Base-by-base conservation (phyloP, 2,113 vertebrate species). In the Catagonus wagneri region DNA sequence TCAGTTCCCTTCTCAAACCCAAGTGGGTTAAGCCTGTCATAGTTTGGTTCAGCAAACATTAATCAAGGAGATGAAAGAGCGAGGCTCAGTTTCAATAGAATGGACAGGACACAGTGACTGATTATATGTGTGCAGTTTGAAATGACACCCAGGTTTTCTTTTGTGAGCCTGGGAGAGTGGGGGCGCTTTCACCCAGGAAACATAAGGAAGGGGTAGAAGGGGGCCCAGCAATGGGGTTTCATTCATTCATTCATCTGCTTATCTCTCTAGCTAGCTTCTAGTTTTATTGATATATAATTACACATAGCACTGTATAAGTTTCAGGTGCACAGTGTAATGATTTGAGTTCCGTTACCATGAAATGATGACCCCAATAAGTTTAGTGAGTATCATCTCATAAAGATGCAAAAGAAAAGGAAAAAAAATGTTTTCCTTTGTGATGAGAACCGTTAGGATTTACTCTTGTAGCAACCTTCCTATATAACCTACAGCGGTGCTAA, bases 101-200 rank as follows among this genome's bases (percentile, higher is more conserved):
- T 52, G 84, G 60, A 61, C 56, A 72, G 52, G 74, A 22, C 56
- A 32, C 44, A 17, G 75, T 36, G 63, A 68, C 32, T 16, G n/a
- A 4, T 66, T 22, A 6, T 3, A 0, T 9, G 11, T 3, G 25
- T 23, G 22, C 50, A 1, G 2, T 69, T 79, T 17, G 36, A 13
- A 58, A 19, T 16, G 54, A 32, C 32, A 5, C 36, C 20, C 23
- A 7, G 0, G 74, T 12, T 50, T n/a, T 50, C 54, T 69, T 60
- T 29, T 16, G 29, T 32, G 60, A 60, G 20, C n/a, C 34, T n/a
- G 29, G 15, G 27, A 3, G 39, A 56, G 27, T 27, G 14, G n/a
- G 39, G 63, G 11, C 15, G 9, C 63, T 88, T 78, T 84, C 27
- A 7, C 50, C 71, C 13, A 7, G 32, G 71, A 2, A 32, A 32